A percentile compares a stretch with the other conserved stretches of the same genome.
Evolutionary conservation across 2,888 invertebrate genomes (phyloP).

Genomic region (Phyllotreta striolata): DNA sequence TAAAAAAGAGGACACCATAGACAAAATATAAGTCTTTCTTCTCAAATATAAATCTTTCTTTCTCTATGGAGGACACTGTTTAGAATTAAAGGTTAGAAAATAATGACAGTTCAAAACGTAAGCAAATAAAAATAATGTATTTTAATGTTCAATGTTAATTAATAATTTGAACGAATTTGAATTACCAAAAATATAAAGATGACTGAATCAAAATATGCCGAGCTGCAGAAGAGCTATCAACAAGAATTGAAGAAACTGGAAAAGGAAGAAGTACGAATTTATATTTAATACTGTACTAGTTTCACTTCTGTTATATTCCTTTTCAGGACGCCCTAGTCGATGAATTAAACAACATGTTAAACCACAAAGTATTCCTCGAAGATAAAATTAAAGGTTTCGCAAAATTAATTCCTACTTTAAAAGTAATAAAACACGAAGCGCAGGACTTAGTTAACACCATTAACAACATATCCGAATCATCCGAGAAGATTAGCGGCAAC

Average conservation of each 20-base stretch:
- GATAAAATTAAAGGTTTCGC: slow-evolving; percentile 82
- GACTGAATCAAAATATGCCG: slow-evolving; percentile 38
- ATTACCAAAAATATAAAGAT: slow-evolving; percentile 5
- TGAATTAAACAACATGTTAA: slow-evolving; percentile 75
- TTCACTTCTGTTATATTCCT: slow-evolving; percentile 9
- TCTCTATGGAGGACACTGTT: too few relatives aligned
- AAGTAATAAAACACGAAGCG: slow-evolving; percentile 78
- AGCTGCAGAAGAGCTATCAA: slow-evolving; percentile 65
- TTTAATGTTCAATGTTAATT: too few relatives aligned
- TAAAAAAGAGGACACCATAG: too few relatives aligned
- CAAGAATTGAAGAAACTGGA: slow-evolving; percentile 66
- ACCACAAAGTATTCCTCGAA: slow-evolving; percentile 78
- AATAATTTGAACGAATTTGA: too few relatives aligned
- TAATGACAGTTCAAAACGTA: too few relatives aligned
- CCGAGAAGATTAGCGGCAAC: slow-evolving; percentile 95
- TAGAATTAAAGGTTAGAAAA: too few relatives aligned
- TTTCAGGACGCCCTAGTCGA: slow-evolving; percentile 73
- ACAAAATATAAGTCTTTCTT: too few relatives aligned
- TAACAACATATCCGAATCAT: slow-evolving; percentile 83
- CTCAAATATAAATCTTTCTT: too few relatives aligned
- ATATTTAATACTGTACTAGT: not conserved
- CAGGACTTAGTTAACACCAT: slow-evolving; percentile 86
- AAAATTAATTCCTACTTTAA: slow-evolving; percentile 82
- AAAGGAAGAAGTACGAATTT: slow-evolving; percentile 61
- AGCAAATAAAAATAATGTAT: too few relatives aligned